These are phyloP conservation scores for Phania funesta DNA, from an alignment of 2,888 invertebrate genomes.

Conservation along the genomic window DNA sequence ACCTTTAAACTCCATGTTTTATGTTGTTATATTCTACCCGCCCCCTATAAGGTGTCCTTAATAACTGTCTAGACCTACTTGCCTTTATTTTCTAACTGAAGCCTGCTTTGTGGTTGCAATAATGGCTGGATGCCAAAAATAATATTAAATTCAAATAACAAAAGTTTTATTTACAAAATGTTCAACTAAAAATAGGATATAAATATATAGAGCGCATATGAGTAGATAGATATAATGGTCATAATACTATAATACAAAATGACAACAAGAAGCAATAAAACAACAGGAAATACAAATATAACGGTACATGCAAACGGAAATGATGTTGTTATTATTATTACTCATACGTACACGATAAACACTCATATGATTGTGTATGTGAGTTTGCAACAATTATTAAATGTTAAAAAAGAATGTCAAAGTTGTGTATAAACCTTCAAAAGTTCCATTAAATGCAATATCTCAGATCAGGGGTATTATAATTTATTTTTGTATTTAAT, in stretches of 20 bases:
- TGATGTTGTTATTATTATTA: constrained; percentile 16
- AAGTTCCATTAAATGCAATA: constrained; percentile 33
- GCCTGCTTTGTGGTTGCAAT: constrained; percentile 71
- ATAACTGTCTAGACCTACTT: constrained; percentile 69
- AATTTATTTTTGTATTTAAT: too few relatives aligned
- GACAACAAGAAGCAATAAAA: constrained; percentile 35
- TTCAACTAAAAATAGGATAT: constrained; percentile 62
- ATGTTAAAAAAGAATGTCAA: not conserved
- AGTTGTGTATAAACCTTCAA: constrained; percentile 10
- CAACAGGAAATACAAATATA: constrained; percentile 46
- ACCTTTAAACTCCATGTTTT: not conserved
- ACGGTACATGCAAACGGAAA: constrained; percentile 18
- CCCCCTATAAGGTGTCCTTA: not conserved
- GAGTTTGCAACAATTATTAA: not conserved
- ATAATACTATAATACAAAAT: constrained; percentile 12
- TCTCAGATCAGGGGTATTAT: too few relatives aligned
- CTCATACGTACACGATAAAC: not conserved
- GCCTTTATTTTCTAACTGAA: constrained; percentile 65
- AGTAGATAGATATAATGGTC: constrained; percentile 30
- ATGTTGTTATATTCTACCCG: not conserved
- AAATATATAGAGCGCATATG: constrained; percentile 52
- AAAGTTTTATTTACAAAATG: constrained; percentile 46
- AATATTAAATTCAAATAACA: not conserved
- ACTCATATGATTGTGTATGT: not conserved
- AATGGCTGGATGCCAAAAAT: constrained; percentile 75